Evolutionary conservation across 2,888 invertebrate species (phyloP), one percentile per base, ranked within the genome.

Genomic region (Nysson spinosus): DNA sequence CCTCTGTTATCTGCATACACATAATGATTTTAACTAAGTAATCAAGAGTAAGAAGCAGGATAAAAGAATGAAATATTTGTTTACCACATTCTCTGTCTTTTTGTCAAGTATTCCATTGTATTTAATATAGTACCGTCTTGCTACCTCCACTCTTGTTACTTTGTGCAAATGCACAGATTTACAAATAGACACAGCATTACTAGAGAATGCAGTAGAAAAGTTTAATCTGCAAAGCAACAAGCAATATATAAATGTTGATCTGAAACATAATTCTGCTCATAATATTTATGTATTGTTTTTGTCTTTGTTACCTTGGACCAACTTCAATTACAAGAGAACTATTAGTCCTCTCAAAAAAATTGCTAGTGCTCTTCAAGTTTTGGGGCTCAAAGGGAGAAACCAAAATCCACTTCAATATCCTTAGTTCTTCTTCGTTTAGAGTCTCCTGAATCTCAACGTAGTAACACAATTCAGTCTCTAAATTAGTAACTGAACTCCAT

Each of bases 161-260:
- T 92, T 91, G 32, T 88, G 88, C 24, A 98, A 88, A 1, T 95
- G 95, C 37, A 97, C 91, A 77, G 96, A 94, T 70, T 93, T 92
- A 84, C 96, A 97, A 75, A 98, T 98, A 49, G 97, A 96, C 0
- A 98, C 95, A 20, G 97, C 96, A 88, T 99, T 99, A 74, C 97
- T 98, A 0, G 97, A 98, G 85, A 96, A 96, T 0, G 99, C 94
- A 30, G 98, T 98, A 11, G 96, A 97, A 86, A 98, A 98, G 88
- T 97, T 96, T 77, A 97, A 93, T 76, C 97, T 93, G 84, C 9
- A 68, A 67, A 0, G 20, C 39, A 6, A 40, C 17, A 26, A 55
- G 63, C 69, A 28, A 26, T 11, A 35, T 1, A 30, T 26, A 1
- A 39, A 39, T 32, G 1, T 9, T 19, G 7, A 4, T 57, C n/a